A percentile compares a stretch with the other conserved stretches of the same genome.
Evolutionary conservation across 2,113 vertebrate species (phyloP).

Genomic region (Condylura cristata): DNA sequence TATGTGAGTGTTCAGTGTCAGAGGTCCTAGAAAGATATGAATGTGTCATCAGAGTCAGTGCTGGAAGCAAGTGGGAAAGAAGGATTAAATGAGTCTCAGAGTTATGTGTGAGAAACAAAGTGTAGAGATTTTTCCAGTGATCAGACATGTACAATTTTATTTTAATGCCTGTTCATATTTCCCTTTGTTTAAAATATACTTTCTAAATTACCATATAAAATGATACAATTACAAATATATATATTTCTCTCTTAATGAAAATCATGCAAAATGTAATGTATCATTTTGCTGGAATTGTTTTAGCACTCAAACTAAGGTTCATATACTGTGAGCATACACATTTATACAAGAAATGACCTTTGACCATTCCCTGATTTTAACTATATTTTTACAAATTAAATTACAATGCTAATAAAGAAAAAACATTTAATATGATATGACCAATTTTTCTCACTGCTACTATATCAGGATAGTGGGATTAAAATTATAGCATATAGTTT

Average conservation of each 20-base stretch:
- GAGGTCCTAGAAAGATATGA: neutral
- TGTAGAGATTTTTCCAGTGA: neutral
- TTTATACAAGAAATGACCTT: neutral
- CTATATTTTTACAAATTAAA: neutral
- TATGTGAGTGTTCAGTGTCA: neutral
- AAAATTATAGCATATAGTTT: neutral
- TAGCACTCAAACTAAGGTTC: neutral
- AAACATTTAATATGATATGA: neutral
- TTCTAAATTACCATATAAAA: neutral
- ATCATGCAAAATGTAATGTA: neutral
- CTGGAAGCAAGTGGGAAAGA: neutral
- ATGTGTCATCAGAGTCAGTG: neutral
- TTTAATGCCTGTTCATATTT: neutral
- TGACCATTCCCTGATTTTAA: neutral
- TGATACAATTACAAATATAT: neutral
- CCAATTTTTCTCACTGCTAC: neutral
- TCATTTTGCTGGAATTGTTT: neutral
- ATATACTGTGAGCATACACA: neutral
- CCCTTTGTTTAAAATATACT: neutral
- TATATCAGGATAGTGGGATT: neutral
- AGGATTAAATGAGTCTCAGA: neutral
- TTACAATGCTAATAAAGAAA: neutral
- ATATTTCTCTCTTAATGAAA: neutral
- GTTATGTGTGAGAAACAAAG: neutral
- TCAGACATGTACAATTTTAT: neutral